Base-by-base conservation (phyloP, 1,140 invertebrate genomes). In the Pristionchus pacificus region DNA sequence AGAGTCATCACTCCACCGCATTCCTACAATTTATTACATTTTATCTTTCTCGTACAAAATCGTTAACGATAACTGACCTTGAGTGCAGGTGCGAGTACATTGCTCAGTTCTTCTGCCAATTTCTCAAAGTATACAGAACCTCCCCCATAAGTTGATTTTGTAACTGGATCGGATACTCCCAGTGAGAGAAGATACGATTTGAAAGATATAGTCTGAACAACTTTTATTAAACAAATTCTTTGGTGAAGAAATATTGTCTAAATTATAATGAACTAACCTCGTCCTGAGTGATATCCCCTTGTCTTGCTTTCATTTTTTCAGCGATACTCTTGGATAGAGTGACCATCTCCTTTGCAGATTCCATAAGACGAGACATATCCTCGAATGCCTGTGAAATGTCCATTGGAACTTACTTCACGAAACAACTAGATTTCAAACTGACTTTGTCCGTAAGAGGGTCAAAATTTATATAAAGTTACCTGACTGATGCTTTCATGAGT, bases 281-380 rank as follows among this genome's bases (percentile, higher is more conserved):
- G 87, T 98, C 95, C 84, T 97, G 93, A 14, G 93, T 95, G 74
- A 97, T 93, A 80, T 94, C 92, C 30, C 93, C 94, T 87, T 96
- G 92, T 82, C 91, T 92, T 78, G 95, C 92, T 87, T 91, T 89
- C 78, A 98, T 93, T 89, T 95, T 95, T 68, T 88, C 89, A 55
- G 94, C 93, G 80, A 98, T 97, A 71, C 88, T 91, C 84, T 93
- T 93, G 0, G 93, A 93, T 75, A 98, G 86, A 1, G 87, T 84
- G 25, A 98, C 95, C 95, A 98, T 98, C 74, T 97, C 94, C 86
- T 96, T 93, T 2, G 95, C 94, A 89, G 93, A 94, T 68, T 89
- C 89, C 91, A 98, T 98, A 0, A 98, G 86, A 81, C 93, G 92
- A 80, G 87, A 91, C 25, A 98, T 87, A 87, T 98, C 96, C 87